A percentile compares a stretch with the other conserved stretches of the same genome.
phyloP scores from a whole-genome alignment of 2,888 invertebrate genomes.

The Cheilosia soror region DNA sequence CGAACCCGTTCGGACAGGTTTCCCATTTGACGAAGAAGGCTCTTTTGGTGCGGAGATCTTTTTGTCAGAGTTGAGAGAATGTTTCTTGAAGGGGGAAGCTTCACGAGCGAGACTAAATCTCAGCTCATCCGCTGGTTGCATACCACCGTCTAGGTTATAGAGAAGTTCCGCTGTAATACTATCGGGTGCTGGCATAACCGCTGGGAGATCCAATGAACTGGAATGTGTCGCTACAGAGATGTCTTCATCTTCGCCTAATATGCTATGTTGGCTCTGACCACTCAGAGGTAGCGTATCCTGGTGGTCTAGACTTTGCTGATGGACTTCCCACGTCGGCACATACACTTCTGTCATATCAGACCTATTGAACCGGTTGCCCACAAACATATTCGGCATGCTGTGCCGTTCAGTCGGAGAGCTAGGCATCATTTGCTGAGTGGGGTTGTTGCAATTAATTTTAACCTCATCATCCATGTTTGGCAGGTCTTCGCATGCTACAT shows the following conservation, averaged over 20 bases:
- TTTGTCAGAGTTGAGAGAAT: slow-evolving; percentile 87
- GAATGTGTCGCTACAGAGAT: slow-evolving; percentile 85
- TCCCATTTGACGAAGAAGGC: slow-evolving; percentile 55
- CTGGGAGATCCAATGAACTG: slow-evolving; percentile 85
- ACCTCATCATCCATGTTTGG: slow-evolving; percentile 87
- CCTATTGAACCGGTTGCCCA: slow-evolving; percentile 86
- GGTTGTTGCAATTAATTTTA: slow-evolving; percentile 83
- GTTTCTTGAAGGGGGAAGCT: slow-evolving; percentile 83
- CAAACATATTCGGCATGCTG: slow-evolving; percentile 88
- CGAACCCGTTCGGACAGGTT: slow-evolving; percentile 78
- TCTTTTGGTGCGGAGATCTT: slow-evolving; percentile 76
- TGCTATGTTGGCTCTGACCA: slow-evolving; percentile 33
- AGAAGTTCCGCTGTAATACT: slow-evolving; percentile 85
- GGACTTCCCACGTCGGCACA: slow-evolving; percentile 84
- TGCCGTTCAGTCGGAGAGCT: slow-evolving; percentile 84
- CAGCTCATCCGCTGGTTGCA: slow-evolving; percentile 77
- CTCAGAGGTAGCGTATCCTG: slow-evolving; percentile 59
- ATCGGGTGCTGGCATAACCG: slow-evolving; percentile 84
- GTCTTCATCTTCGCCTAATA: slow-evolving; percentile 70
- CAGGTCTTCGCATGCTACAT: slow-evolving; percentile 88
- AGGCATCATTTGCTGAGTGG: slow-evolving; percentile 65
- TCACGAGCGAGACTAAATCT: slow-evolving; percentile 78
- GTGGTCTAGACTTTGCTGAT: slow-evolving; percentile 80
- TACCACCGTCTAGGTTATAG: slow-evolving; percentile 83
- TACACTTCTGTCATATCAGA: slow-evolving; percentile 85